These are phyloP conservation scores for Synanthedon myopaeformis DNA, from an alignment of 2,888 invertebrate species.

Conservation along the genomic window DNA sequence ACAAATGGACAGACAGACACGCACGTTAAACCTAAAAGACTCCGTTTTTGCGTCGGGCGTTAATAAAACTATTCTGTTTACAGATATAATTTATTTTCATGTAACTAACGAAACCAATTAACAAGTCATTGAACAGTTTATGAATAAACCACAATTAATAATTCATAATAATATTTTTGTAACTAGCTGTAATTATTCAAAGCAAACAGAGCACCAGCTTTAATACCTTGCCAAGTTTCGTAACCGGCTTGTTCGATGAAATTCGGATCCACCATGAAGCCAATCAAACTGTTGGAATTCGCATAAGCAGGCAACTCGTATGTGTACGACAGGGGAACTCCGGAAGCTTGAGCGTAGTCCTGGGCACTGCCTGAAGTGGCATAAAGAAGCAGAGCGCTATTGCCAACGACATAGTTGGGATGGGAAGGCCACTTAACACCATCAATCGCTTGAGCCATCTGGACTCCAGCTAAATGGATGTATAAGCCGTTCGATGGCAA, in stretches of 20 bases:
- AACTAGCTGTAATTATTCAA: slow-evolving; percentile 14
- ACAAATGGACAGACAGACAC: no score
- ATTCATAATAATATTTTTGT: no score
- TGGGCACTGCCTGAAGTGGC: slow-evolving; percentile 73
- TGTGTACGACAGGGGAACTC: slow-evolving; percentile 69
- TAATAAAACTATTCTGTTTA: no score
- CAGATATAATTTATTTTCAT: no score
- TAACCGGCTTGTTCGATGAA: slow-evolving; percentile 68
- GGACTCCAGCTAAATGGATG: slow-evolving; percentile 42
- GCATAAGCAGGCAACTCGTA: slow-evolving; percentile 68
- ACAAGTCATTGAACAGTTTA: no score
- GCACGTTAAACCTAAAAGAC: no score
- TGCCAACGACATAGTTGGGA: slow-evolving; percentile 60
- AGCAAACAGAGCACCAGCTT: slow-evolving; percentile 55
- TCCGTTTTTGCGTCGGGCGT: no score
- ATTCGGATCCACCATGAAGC: slow-evolving; percentile 68
- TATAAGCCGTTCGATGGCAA: slow-evolving; percentile 58
- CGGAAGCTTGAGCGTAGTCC: slow-evolving; percentile 70
- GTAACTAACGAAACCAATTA: no score
- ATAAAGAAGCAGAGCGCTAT: slow-evolving; percentile 57
- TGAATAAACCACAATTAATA: no score
- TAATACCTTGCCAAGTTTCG: slow-evolving; percentile 73
- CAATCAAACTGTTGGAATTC: slow-evolving; percentile 31
- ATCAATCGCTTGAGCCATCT: slow-evolving; percentile 54
- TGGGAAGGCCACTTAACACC: slow-evolving; percentile 47